These are phyloP conservation scores for Nomada lathburiana DNA, from an alignment of 2,888 invertebrate species.

Conservation along the genomic window DNA sequence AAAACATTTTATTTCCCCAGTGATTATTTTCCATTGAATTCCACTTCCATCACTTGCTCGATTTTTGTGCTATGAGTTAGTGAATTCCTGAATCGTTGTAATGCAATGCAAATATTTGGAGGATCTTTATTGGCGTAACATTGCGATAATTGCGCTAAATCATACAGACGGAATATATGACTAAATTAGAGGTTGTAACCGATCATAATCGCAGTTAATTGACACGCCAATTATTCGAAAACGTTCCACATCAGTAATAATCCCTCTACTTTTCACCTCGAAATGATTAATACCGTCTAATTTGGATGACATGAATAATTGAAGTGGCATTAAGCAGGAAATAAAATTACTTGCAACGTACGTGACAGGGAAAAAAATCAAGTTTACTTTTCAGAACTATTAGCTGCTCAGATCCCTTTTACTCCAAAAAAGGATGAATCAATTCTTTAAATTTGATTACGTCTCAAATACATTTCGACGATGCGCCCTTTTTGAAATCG, in stretches of 20 bases:
- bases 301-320: neutral
- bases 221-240: neutral
- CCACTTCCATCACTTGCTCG: neutral
- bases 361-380: neutral
- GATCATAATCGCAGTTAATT: conserved; percentile 8
- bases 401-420: neutral
- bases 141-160: conserved; percentile 20
- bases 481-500: conserved; percentile 5
- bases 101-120: neutral
- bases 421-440: neutral
- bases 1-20: neutral
- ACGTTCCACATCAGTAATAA: neutral
- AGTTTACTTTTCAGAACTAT: neutral
- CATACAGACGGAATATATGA: neutral
- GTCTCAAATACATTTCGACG: conserved; percentile 37
- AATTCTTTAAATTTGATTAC: conserved; percentile 9
- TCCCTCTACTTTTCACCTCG: neutral
- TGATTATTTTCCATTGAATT: neutral
- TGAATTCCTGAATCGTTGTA: neutral
- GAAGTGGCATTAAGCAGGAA: neutral
- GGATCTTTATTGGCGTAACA: neutral
- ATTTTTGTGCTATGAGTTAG: neutral
- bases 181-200: neutral
- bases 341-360: neutral
- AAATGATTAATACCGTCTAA: neutral